These are phyloP conservation scores for Bugulina stolonifera DNA, from an alignment of 2,888 invertebrate genomes.

Conservation along the genomic window DNA sequence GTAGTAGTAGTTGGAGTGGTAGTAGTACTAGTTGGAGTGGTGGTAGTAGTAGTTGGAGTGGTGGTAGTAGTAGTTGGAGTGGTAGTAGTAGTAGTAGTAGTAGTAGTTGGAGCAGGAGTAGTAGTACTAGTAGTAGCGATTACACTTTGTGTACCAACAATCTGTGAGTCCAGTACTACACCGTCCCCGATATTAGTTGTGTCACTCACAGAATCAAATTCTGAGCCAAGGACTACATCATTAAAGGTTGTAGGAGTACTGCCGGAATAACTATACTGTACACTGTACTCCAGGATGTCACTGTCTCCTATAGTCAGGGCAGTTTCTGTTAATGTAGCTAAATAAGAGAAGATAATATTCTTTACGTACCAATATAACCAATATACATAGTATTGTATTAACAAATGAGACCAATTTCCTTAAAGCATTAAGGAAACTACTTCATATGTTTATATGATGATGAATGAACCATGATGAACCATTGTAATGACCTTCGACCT, in stretches of 20 bases:
- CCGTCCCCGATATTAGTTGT: background rate
- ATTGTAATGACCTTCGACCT: no score
- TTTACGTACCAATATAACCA: no score
- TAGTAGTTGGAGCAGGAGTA: background rate
- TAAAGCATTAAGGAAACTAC: no score
- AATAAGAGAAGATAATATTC: no score
- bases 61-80: background rate
- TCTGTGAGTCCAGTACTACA: background rate
- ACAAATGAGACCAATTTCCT: no score
- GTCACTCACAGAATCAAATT: background rate
- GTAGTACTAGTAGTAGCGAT: background rate
- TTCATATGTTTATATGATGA: no score
- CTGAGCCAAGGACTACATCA: background rate
- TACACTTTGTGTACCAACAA: background rate
- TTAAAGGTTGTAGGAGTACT: background rate
- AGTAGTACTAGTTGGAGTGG: background rate
- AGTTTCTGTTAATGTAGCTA: background rate
- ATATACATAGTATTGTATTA: no score
- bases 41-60: background rate
- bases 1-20: background rate
- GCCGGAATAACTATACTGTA: background rate
- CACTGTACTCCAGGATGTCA: background rate
- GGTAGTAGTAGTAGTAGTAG: background rate
- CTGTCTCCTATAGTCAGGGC: background rate
- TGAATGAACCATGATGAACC: no score